These are phyloP conservation scores for Tragulus kanchil DNA, from an alignment of 2,113 vertebrate species.

Conservation along the genomic window DNA sequence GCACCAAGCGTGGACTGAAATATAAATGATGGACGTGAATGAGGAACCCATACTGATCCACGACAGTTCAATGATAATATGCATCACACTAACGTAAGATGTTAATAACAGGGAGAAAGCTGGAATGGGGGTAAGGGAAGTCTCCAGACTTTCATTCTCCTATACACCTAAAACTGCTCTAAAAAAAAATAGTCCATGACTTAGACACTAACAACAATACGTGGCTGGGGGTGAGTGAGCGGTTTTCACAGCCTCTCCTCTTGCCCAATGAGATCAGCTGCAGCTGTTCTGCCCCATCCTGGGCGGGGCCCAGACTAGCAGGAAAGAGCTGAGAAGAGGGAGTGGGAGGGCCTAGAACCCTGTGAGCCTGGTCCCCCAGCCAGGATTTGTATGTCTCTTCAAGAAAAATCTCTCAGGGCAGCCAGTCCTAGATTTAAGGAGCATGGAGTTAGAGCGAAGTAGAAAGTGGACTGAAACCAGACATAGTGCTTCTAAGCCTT, in stretches of 20 bases:
- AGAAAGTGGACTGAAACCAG: not conserved
- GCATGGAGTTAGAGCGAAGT: not conserved
- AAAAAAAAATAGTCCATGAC: not conserved
- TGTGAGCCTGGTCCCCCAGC: fast-evolving
- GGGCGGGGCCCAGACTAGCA: not conserved
- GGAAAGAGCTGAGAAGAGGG: not conserved
- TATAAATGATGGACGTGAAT: not conserved
- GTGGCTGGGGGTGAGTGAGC: not conserved
- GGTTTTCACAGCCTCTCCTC: not conserved
- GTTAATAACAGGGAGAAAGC: too few relatives aligned
- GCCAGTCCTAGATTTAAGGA: not conserved
- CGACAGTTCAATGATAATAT: too few relatives aligned
- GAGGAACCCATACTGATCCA: not conserved
- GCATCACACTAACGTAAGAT: fast-evolving
- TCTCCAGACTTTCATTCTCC: not conserved
- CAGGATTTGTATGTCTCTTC: not conserved
- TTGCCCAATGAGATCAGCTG: fast-evolving
- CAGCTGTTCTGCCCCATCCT: not conserved
- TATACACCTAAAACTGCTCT: not conserved
- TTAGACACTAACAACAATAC: not conserved
- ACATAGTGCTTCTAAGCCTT: too few relatives aligned
- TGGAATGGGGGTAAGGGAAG: not conserved
- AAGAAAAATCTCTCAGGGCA: fast-evolving
- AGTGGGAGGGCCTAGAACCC: not conserved
- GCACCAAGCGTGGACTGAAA: not conserved